phyloP scores from a whole-genome alignment of 2,113 vertebrate genomes.

The Ciconia boyciana region DNA sequence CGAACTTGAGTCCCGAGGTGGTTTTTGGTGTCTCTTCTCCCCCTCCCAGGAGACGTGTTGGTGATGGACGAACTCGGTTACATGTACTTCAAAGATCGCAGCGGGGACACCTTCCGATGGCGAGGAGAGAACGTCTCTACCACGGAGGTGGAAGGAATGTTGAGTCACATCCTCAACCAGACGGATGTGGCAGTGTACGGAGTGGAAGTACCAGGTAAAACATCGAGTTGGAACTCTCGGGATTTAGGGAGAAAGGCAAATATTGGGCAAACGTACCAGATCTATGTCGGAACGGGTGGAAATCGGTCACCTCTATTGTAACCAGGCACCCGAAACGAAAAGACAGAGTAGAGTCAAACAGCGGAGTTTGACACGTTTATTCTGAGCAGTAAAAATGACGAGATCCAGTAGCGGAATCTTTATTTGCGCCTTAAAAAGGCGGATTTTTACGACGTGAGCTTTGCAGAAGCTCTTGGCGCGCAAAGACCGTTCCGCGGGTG shows the following conservation, averaged over 20 bases:
- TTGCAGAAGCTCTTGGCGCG: neutral
- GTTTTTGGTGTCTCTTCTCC: neutral
- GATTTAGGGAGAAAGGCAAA: neutral
- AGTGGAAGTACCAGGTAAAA: conserved; percentile 79
- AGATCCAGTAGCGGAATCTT: too few species aligned
- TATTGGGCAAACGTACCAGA: neutral
- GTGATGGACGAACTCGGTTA: conserved; percentile 92
- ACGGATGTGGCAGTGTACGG: conserved; percentile 86
- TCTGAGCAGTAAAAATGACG: neutral
- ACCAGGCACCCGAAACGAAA: neutral
- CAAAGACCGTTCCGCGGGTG: fast-evolving
- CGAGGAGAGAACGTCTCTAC: conserved; percentile 91
- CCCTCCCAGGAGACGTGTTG: conserved; percentile 79
- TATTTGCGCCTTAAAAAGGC: neutral
- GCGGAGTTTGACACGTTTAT: fast-evolving
- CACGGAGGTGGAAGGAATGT: conserved; percentile 83
- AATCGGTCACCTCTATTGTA: neutral
- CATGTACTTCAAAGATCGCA: conserved; percentile 87
- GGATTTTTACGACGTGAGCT: neutral
- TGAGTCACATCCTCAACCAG: conserved; percentile 83
- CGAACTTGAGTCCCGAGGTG: neutral
- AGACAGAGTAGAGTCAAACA: fast-evolving
- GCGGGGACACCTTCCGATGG: conserved; percentile 91
- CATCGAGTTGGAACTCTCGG: fast-evolving
- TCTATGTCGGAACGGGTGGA: fast-evolving